phyloP scores from a whole-genome alignment of 2,888 invertebrate genomes.

The Eupsilia transversa region DNA sequence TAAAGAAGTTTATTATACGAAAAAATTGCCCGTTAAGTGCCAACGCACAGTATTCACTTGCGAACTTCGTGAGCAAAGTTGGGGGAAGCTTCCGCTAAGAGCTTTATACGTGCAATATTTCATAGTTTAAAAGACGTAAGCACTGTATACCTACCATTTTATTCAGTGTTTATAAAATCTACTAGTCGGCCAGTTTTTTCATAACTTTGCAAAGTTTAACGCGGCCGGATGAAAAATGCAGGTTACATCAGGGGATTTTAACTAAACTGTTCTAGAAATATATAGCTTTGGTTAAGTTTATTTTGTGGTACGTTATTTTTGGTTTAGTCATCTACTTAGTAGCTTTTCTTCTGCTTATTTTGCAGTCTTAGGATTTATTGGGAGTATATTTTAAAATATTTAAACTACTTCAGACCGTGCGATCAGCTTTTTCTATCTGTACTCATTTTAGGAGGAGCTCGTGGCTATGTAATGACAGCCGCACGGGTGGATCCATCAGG shows the following conservation, averaged over 20 bases:
- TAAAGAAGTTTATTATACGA: slow-evolving; percentile 54
- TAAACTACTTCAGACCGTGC: not conserved
- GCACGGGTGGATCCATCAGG: no score
- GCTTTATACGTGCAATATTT: slow-evolving; percentile 78
- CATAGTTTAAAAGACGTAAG: slow-evolving; percentile 79
- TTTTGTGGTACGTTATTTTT: slow-evolving; percentile 29
- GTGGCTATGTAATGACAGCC: no score
- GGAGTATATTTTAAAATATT: slow-evolving; percentile 3
- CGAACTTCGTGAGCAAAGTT: slow-evolving; percentile 73
- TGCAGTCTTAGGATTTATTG: slow-evolving; percentile 24
- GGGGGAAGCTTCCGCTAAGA: slow-evolving; percentile 73
- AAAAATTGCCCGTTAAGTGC: slow-evolving; percentile 71
- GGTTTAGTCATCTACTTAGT: slow-evolving; percentile 28
- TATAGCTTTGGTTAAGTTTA: slow-evolving; percentile 17
- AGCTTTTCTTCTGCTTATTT: slow-evolving; percentile 24
- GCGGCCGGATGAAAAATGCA: slow-evolving; percentile 44
- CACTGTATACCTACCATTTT: slow-evolving; percentile 73
- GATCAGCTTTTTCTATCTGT: not conserved
- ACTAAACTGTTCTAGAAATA: slow-evolving; percentile 39
- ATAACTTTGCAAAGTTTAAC: slow-evolving; percentile 61
- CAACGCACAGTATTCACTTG: slow-evolving; percentile 70
- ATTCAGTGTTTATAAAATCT: slow-evolving; percentile 75
- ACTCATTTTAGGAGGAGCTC: no score
- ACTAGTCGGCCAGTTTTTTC: slow-evolving; percentile 67
- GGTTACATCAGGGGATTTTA: slow-evolving; percentile 38